Evolutionary conservation across 2,797 vertebrate genomes (phyloP).

Genomic region (Melanotaenia maccullochi): DNA sequence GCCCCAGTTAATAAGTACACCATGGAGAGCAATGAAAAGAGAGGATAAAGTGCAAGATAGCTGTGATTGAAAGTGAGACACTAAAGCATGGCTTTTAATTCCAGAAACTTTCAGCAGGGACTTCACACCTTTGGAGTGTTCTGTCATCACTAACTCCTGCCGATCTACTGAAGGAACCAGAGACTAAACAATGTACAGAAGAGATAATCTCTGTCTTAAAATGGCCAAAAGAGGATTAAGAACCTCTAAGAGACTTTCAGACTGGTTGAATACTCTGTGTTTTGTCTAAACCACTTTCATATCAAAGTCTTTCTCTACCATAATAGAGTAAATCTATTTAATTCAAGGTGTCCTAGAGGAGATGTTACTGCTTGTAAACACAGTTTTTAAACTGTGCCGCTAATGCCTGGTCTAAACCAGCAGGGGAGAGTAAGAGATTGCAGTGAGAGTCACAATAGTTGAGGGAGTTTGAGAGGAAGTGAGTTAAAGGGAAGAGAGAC

Average conservation of each 20-base stretch:
- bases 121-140: no score
- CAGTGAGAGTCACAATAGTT: neutral
- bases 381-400: neutral
- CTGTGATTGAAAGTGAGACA: neutral
- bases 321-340: neutral
- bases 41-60: neutral
- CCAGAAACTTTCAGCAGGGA: neutral
- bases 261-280: neutral
- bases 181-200: neutral
- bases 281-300: neutral
- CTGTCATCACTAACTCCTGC: neutral
- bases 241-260: neutral
- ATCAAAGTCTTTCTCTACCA: neutral
- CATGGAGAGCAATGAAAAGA: neutral
- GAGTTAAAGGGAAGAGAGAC: neutral
- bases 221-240: neutral
- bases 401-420: neutral
- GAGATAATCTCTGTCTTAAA: neutral
- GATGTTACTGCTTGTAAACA: neutral
- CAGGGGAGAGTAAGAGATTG: no score
- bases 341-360: neutral
- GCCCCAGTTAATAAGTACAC: neutral
- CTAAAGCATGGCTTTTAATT: constrained; percentile 13
- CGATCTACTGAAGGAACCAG: neutral
- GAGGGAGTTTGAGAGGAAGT: neutral